These are phyloP conservation scores for Tetragonisca angustula DNA, from an alignment of 2,888 invertebrate species.

Conservation along the genomic window DNA sequence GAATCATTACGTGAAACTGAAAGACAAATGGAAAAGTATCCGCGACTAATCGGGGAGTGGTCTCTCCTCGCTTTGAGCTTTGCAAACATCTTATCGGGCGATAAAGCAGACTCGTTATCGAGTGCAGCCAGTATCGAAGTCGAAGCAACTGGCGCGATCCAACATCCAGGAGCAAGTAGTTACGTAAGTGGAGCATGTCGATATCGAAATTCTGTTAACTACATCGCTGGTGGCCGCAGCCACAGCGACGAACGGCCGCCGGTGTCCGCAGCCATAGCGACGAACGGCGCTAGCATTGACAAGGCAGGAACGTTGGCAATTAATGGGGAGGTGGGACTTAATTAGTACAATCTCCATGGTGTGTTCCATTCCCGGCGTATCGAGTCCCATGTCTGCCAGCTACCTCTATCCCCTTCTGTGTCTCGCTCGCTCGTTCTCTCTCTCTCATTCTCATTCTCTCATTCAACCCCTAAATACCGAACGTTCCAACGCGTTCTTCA, in stretches of 20 bases:
- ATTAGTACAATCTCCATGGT: slow-evolving; percentile 68
- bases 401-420: not conserved
- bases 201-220: slow-evolving; percentile 70
- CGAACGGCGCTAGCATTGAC: slow-evolving; percentile 56
- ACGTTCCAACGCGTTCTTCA: slow-evolving; percentile 52
- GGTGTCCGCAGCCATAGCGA: slow-evolving; percentile 56
- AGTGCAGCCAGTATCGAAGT: slow-evolving; percentile 26
- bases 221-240: slow-evolving; percentile 47
- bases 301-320: slow-evolving; percentile 69
- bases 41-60: too few species aligned
- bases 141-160: slow-evolving; percentile 31
- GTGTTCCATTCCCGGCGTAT: slow-evolving; percentile 55
- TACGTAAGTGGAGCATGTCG: slow-evolving; percentile 65
- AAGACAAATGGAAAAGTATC: not conserved
- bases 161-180: slow-evolving; percentile 48
- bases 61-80: not conserved
- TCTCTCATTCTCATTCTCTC: slow-evolving; percentile 11
- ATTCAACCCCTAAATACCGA: slow-evolving; percentile 48
- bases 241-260: slow-evolving; percentile 46
- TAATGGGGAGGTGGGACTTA: slow-evolving; percentile 65
- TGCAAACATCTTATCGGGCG: slow-evolving; percentile 30
- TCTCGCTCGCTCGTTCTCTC: not conserved
- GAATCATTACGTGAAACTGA: not conserved
- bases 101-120: slow-evolving; percentile 31
- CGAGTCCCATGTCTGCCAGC: slow-evolving; percentile 38